A percentile compares a stretch with the other conserved stretches of the same genome.
Evolutionary conservation across 1,140 invertebrate genomes (phyloP).

Genomic region (Limonius californicus): DNA sequence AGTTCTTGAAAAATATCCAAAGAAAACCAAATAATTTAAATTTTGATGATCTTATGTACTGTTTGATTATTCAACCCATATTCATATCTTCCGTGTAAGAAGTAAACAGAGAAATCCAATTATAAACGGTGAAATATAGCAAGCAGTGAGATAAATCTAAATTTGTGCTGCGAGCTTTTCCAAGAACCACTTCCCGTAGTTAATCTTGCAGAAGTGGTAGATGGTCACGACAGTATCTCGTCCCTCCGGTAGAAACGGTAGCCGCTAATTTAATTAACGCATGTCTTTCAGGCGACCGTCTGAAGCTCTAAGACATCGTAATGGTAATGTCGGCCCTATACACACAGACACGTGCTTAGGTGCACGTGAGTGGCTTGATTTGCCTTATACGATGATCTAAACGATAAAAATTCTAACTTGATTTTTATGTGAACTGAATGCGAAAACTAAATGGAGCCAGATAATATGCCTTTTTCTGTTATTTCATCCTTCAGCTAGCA

Average conservation of each 20-base stretch:
- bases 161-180: background rate
- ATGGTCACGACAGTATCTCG: conserved; percentile 4
- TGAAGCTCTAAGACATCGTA: conserved; percentile 12
- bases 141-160: no score
- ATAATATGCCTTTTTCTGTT: no score
- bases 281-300: conserved; percentile 14
- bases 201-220: background rate
- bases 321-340: conserved; percentile 14
- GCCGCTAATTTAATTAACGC: conserved; percentile 13
- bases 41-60: no score
- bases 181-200: background rate
- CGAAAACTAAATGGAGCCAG: background rate
- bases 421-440: conserved; percentile 7
- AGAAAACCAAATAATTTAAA: no score
- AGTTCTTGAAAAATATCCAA: no score
- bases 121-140: no score
- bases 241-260: conserved; percentile 8
- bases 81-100: no score
- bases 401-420: conserved; percentile 9
- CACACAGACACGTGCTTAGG: conserved; percentile 7
- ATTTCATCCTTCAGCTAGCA: no score
- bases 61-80: no score
- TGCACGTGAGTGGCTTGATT: conserved; percentile 12
- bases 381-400: background rate
- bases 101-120: no score